Conservation (phyloP, 2,888 invertebrate genomes). For the Liopterus haemorrhoidalis region DNA sequence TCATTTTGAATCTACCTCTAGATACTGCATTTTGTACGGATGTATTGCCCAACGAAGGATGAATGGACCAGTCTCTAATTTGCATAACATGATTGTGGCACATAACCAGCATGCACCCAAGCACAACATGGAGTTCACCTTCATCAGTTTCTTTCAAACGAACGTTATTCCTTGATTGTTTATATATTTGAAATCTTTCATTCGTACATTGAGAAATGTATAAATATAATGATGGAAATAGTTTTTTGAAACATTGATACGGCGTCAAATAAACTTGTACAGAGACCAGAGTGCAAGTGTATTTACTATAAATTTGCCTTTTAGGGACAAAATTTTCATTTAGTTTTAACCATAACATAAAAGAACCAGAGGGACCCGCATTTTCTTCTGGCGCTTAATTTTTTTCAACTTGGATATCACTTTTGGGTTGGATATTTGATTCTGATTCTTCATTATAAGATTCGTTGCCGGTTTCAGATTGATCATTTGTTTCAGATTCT, state of each 20-base stretch:
- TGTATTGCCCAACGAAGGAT: conserved; percentile 18
- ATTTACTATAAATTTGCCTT: conserved; percentile 14
- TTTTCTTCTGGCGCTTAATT: conserved; percentile 7
- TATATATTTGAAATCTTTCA: conserved; percentile 16
- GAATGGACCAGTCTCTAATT: conserved; percentile 16
- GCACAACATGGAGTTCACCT: conserved; percentile 17
- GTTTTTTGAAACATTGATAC: conserved; percentile 16
- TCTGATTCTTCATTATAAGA: conserved; percentile 6
- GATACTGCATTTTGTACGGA: conserved; percentile 18
- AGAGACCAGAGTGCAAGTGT: conserved; percentile 12
- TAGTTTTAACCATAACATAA: conserved; percentile 17
- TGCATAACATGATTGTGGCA: conserved; percentile 20
- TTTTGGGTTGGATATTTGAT: conserved; percentile 2
- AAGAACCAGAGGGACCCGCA: conserved; percentile 7
- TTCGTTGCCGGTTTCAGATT: conserved; percentile 5
- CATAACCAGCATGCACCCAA: conserved; percentile 17
- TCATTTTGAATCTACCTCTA: conserved; percentile 14
- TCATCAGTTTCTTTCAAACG: conserved; percentile 16
- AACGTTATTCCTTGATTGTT: conserved; percentile 13
- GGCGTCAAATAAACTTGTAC: conserved; percentile 11
- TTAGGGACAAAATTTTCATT: conserved; percentile 10
- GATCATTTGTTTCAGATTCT: conserved; percentile 1
- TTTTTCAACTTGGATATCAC: conserved; percentile 3
- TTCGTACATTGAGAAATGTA: conserved; percentile 20
- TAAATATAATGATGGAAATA: conserved; percentile 20